Conservation (phyloP, 2,113 vertebrate genomes). For the Macquaria ambigua region DNA sequence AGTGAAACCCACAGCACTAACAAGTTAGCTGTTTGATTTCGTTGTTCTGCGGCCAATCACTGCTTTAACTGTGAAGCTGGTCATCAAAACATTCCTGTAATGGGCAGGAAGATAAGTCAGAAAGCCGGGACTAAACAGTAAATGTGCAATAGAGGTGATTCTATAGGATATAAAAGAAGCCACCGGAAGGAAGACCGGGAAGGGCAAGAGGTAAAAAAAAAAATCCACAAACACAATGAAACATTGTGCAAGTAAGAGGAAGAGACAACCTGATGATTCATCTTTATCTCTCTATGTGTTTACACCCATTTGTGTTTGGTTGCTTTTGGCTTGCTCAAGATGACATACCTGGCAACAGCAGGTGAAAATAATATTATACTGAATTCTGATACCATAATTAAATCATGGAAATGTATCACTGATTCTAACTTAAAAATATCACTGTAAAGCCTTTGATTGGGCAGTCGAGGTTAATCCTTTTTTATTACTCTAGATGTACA, state of each 20-base stretch:
- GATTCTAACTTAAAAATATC: neutral
- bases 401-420: neutral
- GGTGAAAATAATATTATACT: neutral
- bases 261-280: slow-evolving; percentile 38
- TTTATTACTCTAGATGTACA: neutral
- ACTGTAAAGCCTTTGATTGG: neutral
- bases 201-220: neutral
- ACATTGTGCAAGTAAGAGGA: slow-evolving; percentile 27
- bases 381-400: neutral
- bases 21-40: neutral
- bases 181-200: neutral
- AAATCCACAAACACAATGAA: slow-evolving; percentile 8
- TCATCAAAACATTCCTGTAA: neutral
- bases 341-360: neutral
- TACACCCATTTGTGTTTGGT: neutral
- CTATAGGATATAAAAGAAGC: neutral
- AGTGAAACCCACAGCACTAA: neutral
- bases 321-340: neutral
- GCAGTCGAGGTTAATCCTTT: neutral
- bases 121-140: neutral
- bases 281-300: neutral
- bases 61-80: neutral
- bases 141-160: neutral
- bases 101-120: neutral
- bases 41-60: neutral